These are phyloP conservation scores for Triplophysa tibetana DNA, from an alignment of 2,113 vertebrate species.

Conservation along the genomic window DNA sequence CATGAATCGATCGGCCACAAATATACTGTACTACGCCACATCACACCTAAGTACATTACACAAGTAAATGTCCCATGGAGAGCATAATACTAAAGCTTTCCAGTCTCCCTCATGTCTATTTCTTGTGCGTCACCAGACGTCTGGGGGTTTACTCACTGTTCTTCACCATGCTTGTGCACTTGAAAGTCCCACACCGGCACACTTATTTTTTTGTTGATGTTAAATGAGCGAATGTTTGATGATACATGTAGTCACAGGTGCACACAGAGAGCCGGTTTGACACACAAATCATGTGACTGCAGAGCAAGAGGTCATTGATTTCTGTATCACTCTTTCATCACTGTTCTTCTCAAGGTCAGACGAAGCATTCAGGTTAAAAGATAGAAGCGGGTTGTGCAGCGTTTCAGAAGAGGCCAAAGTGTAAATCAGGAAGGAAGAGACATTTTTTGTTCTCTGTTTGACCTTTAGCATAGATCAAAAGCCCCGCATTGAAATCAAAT, in stretches of 20 bases:
- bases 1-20: neutral
- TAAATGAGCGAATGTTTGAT: conserved; percentile 2
- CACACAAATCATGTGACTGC: neutral
- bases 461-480: neutral
- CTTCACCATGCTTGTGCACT: conserved; percentile 7
- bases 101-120: conserved; percentile 13
- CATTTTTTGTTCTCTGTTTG: neutral
- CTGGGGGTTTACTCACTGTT: conserved; percentile 18
- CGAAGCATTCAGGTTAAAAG: no score
- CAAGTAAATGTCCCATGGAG: neutral
- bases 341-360: conserved; percentile 11
- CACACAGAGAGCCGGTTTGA: neutral
- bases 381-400: neutral
- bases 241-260: neutral
- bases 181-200: conserved; percentile 1
- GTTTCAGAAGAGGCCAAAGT: neutral
- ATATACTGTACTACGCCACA: no score
- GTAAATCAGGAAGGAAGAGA: conserved; percentile 14
- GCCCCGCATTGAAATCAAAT: no score
- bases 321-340: neutral
- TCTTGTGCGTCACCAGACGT: conserved; percentile 5
- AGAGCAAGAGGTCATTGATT: conserved; percentile 12
- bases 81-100: neutral
- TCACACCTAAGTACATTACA: no score
- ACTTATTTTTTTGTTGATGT: neutral